Evolutionary conservation across 2,888 invertebrate genomes (phyloP).

Genomic region (Polia nebulosa): DNA sequence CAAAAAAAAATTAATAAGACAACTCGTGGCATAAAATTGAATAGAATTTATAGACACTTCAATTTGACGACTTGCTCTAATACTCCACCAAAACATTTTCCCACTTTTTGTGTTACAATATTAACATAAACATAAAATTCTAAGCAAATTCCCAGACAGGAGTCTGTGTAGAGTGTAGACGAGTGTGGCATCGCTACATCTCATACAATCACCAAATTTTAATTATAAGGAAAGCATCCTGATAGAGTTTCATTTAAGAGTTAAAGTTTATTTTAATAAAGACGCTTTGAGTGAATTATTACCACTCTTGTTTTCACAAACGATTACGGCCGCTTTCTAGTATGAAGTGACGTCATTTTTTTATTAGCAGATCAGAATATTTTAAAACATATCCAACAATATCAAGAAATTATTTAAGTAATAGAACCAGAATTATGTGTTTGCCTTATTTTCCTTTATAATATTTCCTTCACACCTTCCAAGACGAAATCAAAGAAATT

Average conservation of each 20-base stretch:
- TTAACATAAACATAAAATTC: neutral
- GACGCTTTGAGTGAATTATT: neutral
- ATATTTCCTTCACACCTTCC: neutral
- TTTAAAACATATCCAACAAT: no score
- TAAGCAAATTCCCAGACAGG: neutral
- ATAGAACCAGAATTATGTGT: no score
- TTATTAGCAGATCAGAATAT: no score
- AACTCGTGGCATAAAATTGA: neutral
- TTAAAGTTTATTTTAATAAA: constrained; percentile 17
- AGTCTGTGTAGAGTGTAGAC: neutral
- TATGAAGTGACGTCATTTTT: constrained; percentile 3
- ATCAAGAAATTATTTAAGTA: no score
- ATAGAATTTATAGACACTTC: neutral
- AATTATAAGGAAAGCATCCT: constrained; percentile 70
- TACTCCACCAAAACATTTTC: neutral
- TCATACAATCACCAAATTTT: constrained; percentile 58
- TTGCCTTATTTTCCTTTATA: no score
- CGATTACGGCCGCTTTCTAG: neutral
- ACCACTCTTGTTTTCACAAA: constrained; percentile 3
- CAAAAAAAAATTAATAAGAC: neutral
- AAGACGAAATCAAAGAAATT: neutral
- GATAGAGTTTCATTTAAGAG: no score
- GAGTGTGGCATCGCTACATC: neutral
- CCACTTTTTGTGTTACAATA: neutral
- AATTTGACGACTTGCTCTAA: neutral